Conservation (phyloP, 1,140 invertebrate genomes). For the Dendrolimus punctatus region DNA sequence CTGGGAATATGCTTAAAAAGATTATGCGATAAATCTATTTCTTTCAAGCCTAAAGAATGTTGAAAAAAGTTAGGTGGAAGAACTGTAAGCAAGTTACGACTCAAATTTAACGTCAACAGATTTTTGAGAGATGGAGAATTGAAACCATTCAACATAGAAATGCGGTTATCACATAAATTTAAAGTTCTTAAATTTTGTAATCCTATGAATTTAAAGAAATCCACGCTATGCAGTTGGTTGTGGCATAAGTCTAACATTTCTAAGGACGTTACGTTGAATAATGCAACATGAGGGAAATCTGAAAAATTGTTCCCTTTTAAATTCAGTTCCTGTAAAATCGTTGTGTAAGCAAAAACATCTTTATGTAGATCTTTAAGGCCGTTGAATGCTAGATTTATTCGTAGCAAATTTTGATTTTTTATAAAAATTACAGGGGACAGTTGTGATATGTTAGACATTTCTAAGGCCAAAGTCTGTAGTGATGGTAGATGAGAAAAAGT, state of each 20-base stretch:
- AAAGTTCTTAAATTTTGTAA: constrained; percentile 82
- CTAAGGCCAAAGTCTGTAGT: constrained; percentile 79
- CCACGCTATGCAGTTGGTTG: constrained; percentile 81
- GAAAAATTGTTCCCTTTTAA: constrained; percentile 81
- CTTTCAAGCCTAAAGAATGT: constrained; percentile 78
- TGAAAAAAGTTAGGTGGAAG: constrained; percentile 87
- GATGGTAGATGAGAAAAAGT: constrained; percentile 83
- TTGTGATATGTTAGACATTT: constrained; percentile 77
- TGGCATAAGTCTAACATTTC: constrained; percentile 81
- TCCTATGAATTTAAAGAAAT: constrained; percentile 83
- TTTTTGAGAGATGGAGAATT: constrained; percentile 82
- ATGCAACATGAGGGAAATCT: constrained; percentile 83
- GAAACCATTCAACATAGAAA: constrained; percentile 85
- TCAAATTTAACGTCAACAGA: constrained; percentile 81
- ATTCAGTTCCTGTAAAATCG: constrained; percentile 82
- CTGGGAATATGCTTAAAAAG: constrained; percentile 87
- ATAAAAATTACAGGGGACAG: constrained; percentile 80
- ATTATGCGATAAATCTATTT: constrained; percentile 87
- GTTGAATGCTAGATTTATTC: constrained; percentile 82
- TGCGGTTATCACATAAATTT: constrained; percentile 82
- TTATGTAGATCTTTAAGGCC: constrained; percentile 76
- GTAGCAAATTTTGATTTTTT: constrained; percentile 81
- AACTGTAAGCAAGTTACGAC: constrained; percentile 81
- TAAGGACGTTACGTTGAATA: constrained; percentile 81
- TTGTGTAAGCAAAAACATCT: constrained; percentile 78